Evolutionary conservation across 2,888 invertebrate species (phyloP).

Genomic region (Venusia cambrica): DNA sequence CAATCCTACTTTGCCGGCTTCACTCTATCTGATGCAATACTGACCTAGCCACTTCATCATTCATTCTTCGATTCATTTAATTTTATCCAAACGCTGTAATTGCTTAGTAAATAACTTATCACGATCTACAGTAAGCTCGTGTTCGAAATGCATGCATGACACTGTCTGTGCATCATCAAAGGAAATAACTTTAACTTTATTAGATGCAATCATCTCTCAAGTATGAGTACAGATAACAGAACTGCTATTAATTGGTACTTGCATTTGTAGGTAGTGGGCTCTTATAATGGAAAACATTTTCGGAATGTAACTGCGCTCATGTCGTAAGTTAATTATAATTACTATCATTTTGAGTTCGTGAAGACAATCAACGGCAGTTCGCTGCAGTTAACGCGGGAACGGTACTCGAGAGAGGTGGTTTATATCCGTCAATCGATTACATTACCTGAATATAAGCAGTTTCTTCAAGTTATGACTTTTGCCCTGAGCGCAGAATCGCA

Average conservation of each 20-base stretch:
- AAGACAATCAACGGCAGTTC: conserved; percentile 27
- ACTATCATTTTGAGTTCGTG: conserved; percentile 26
- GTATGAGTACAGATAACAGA: conserved; percentile 29
- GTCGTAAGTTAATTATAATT: conserved; percentile 30
- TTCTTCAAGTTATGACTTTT: conserved; percentile 44
- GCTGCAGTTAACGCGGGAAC: conserved; percentile 31
- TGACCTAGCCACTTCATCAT: neutral
- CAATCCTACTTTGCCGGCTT: conserved; percentile 15
- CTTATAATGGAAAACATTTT: conserved; percentile 26
- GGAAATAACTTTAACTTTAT: conserved; percentile 26
- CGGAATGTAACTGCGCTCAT: conserved; percentile 27
- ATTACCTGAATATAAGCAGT: conserved; percentile 38
- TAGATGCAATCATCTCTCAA: conserved; percentile 24
- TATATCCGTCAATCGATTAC: conserved; percentile 47
- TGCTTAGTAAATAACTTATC: neutral
- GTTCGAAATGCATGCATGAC: neutral
- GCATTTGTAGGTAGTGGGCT: conserved; percentile 18
- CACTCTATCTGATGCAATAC: conserved; percentile 9
- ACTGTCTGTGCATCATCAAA: conserved; percentile 8
- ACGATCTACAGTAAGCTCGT: neutral
- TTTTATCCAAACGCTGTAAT: conserved; percentile 1
- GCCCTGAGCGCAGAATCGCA: conserved; percentile 46
- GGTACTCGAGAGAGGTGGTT: conserved; percentile 41
- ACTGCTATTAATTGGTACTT: conserved; percentile 28
- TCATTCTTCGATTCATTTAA: conserved; percentile 1